Percentiles rank a stretch among this genome's conserved stretches.
These are phyloP conservation scores for Acleris cristana DNA, from an alignment of 2,888 invertebrate species.

Conservation along the genomic window DNA sequence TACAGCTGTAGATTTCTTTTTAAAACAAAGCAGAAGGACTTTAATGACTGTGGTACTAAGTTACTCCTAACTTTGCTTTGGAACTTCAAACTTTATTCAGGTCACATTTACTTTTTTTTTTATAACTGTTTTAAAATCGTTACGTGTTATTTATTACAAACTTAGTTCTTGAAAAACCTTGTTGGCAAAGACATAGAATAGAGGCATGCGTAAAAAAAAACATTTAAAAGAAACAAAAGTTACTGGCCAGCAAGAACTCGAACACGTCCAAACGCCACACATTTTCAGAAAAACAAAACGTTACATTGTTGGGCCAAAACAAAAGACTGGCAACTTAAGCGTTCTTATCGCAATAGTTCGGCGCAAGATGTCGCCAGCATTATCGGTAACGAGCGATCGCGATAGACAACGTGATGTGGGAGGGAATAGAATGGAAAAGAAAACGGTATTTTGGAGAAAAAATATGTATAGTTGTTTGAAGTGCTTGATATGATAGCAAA, in stretches of 20 bases:
- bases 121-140: not conserved
- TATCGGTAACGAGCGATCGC: conserved; percentile 68
- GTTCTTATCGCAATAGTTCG: conserved; percentile 44
- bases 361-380: conserved; percentile 64
- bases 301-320: conserved; percentile 41
- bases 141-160: too few relatives aligned
- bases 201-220: too few relatives aligned
- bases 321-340: conserved; percentile 41
- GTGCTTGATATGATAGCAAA: too few relatives aligned
- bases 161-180: too few relatives aligned
- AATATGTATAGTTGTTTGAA: not conserved
- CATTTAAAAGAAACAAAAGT: not conserved
- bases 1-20: conserved; percentile 1
- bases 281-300: conserved; percentile 4
- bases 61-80: not conserved
- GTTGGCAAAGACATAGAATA: too few relatives aligned
- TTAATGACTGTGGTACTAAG: conserved; percentile 3
- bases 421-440: conserved; percentile 18
- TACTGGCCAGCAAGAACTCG: not conserved
- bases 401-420: conserved; percentile 45
- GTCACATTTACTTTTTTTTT: not conserved
- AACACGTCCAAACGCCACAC: not conserved
- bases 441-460: conserved; percentile 1
- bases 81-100: not conserved
- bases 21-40: not conserved